Evolutionary conservation across 2,888 invertebrate species (phyloP).

Genomic region (Spialia ferax): DNA sequence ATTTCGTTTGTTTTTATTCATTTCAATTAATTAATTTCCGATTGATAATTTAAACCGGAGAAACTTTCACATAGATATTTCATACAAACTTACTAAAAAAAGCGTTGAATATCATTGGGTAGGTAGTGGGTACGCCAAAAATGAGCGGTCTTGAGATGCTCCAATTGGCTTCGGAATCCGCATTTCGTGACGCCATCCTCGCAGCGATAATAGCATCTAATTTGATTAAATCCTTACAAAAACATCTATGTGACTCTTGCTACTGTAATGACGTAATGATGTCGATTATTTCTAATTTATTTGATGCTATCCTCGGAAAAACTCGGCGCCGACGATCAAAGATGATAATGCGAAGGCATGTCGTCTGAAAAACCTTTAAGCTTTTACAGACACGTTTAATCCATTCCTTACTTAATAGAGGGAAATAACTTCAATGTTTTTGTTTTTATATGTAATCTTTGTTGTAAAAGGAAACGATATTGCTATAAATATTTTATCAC

Average conservation of each 20-base stretch:
- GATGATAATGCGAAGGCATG: slow-evolving; percentile 17
- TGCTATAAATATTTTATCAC: too few species aligned
- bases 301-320: slow-evolving; percentile 33
- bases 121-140: not conserved
- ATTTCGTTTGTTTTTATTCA: too few species aligned
- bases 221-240: slow-evolving; percentile 29
- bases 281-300: slow-evolving; percentile 36
- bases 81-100: too few species aligned
- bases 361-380: slow-evolving; percentile 18
- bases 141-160: not conserved
- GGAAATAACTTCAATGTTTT: slow-evolving; percentile 5
- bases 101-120: too few species aligned
- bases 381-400: slow-evolving; percentile 7
- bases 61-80: too few species aligned
- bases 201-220: slow-evolving; percentile 14
- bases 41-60: too few species aligned
- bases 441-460: not conserved
- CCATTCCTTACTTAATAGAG: not conserved
- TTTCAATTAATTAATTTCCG: too few species aligned
- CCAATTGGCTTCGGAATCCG: slow-evolving; percentile 8
- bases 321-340: slow-evolving; percentile 24
- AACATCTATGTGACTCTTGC: slow-evolving; percentile 1
- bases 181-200: slow-evolving; percentile 15
- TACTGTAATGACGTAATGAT: slow-evolving; percentile 34
- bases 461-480: not conserved